phyloP scores from a whole-genome alignment of 2,113 vertebrate genomes.

The Sula dactylatra region DNA sequence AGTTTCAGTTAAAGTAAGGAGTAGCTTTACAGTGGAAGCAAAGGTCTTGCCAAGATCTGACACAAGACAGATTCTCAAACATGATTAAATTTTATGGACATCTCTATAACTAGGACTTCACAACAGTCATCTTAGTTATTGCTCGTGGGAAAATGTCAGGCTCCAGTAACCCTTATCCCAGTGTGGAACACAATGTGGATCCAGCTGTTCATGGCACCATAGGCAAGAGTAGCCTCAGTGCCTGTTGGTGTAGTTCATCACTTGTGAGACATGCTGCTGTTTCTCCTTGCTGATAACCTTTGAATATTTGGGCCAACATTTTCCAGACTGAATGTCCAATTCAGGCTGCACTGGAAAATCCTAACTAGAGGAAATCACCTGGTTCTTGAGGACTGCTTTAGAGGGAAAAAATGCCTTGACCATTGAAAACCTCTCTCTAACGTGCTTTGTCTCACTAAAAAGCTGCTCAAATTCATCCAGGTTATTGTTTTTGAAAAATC shows the following conservation, averaged over 20 bases:
- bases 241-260: background rate
- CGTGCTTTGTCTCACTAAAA: background rate
- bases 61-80: background rate
- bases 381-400: background rate
- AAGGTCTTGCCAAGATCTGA: background rate
- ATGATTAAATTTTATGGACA: background rate
- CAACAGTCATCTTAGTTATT: background rate
- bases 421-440: background rate
- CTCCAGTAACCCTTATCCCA: background rate
- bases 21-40: background rate
- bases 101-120: background rate
- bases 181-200: background rate
- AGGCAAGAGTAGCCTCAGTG: background rate
- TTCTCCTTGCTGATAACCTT: background rate
- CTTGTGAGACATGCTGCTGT: background rate
- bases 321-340: background rate
- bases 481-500: background rate
- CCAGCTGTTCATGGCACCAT: rapidly evolving
- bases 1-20: background rate
- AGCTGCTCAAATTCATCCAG: background rate
- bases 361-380: background rate
- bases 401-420: background rate
- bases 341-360: background rate
- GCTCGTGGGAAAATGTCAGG: background rate
- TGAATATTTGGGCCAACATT: background rate